Conservation (phyloP, 1,140 invertebrate genomes). For the Heliconius hewitsoni region DNA sequence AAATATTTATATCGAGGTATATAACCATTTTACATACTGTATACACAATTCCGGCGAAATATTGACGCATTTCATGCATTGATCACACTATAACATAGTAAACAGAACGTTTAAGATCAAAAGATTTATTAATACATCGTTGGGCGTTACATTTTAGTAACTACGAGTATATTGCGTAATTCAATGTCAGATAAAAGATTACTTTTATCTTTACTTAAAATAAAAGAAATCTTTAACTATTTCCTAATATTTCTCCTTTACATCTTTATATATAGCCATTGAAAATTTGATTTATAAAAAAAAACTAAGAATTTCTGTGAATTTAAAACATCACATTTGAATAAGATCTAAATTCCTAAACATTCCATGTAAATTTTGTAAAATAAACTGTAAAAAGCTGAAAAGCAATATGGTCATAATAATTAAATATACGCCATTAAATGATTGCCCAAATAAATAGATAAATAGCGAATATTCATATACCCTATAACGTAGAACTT, state of each 20-base stretch:
- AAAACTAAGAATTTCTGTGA: neutral
- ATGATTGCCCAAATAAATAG: conserved; percentile 14
- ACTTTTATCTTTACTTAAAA: conserved; percentile 24
- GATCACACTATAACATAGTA: conserved; percentile 19
- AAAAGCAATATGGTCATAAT: conserved; percentile 24
- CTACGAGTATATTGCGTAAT: conserved; percentile 24
- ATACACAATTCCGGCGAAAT: conserved; percentile 16
- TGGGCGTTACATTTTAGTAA: conserved; percentile 10
- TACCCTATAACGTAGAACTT: conserved; percentile 35
- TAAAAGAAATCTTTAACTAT: conserved; percentile 14
- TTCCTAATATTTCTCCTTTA: neutral
- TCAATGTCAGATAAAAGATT: conserved; percentile 37
- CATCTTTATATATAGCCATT: neutral
- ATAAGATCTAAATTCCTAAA: neutral
- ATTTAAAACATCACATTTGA: neutral
- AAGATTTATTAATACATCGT: conserved; percentile 21
- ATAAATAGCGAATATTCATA: conserved; percentile 27
- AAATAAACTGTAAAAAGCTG: conserved; percentile 26
- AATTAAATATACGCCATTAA: neutral
- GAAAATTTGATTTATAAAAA: too few relatives aligned
- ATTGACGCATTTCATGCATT: conserved; percentile 30
- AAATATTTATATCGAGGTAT: neutral
- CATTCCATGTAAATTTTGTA: neutral
- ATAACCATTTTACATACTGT: conserved; percentile 10
- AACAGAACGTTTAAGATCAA: conserved; percentile 20